These are phyloP conservation scores for Unio delphinus DNA, from an alignment of 2,888 invertebrate species.

Conservation along the genomic window DNA sequence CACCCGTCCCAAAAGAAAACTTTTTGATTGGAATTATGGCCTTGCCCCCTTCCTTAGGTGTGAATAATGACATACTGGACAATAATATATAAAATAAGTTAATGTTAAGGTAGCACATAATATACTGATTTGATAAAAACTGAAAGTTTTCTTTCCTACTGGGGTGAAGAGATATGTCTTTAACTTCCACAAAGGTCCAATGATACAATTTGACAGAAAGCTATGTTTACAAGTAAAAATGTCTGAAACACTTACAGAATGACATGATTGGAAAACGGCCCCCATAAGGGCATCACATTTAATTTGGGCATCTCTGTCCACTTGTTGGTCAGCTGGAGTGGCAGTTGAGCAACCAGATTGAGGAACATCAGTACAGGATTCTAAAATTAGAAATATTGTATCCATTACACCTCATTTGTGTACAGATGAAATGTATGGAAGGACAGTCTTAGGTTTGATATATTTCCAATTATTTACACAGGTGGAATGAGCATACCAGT, in stretches of 20 bases:
- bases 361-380: slow-evolving; percentile 41
- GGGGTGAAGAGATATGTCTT: too few species aligned
- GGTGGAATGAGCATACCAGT: background rate
- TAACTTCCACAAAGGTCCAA: too few species aligned
- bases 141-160: too few species aligned
- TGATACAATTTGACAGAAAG: too few species aligned
- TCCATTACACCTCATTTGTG: background rate
- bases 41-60: too few species aligned
- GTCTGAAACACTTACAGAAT: slow-evolving; percentile 38
- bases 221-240: too few species aligned
- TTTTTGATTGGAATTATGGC: too few species aligned
- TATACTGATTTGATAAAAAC: too few species aligned
- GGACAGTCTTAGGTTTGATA: background rate
- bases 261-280: slow-evolving; percentile 49
- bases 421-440: background rate
- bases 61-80: too few species aligned
- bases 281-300: slow-evolving; percentile 43
- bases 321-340: slow-evolving; percentile 16
- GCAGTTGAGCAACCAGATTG: slow-evolving; percentile 39
- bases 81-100: too few species aligned
- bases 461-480: background rate
- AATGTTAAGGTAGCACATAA: too few species aligned
- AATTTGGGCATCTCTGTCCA: slow-evolving; percentile 23
- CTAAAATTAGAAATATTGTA: slow-evolving; percentile 19
- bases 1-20: too few species aligned